Conservation (phyloP, 2,113 vertebrate genomes). For the Poeciliopsis turrubarensis region DNA sequence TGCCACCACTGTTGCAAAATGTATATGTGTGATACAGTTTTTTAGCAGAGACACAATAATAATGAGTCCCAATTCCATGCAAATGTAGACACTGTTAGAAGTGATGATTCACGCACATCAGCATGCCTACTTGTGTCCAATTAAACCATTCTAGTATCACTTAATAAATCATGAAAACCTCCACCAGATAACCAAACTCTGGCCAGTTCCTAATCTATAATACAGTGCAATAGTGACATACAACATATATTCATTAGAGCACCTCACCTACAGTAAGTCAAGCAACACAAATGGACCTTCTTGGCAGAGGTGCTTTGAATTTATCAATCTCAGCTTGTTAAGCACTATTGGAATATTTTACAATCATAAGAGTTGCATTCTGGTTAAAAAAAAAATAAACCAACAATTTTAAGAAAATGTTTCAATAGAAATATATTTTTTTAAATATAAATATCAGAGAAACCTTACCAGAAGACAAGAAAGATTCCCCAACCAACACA, state of each 20-base stretch:
- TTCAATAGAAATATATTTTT: too few species aligned
- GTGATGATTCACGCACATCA: not conserved
- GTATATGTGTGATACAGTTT: not conserved
- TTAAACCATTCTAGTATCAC: too few species aligned
- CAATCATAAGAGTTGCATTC: too few species aligned
- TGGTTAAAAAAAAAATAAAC: too few species aligned
- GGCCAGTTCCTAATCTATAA: too few species aligned
- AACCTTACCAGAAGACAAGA: too few species aligned
- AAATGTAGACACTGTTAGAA: not conserved
- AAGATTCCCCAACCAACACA: too few species aligned
- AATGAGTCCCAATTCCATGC: not conserved
- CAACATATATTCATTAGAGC: not conserved
- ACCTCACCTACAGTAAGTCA: not conserved
- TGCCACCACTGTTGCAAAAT: not conserved
- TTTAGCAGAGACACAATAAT: not conserved
- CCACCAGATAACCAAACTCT: not conserved
- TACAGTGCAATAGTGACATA: not conserved
- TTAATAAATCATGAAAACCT: too few species aligned
- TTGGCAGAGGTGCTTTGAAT: not conserved
- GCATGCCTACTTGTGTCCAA: too few species aligned
- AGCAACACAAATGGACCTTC: not conserved
- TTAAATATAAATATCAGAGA: too few species aligned
- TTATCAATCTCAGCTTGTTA: not conserved
- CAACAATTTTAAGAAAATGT: too few species aligned
- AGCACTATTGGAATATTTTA: not conserved